A percentile compares a stretch with the other conserved stretches of the same genome.
Evolutionary conservation across 1,140 invertebrate genomes (phyloP).

Genomic region (Popillia japonica): DNA sequence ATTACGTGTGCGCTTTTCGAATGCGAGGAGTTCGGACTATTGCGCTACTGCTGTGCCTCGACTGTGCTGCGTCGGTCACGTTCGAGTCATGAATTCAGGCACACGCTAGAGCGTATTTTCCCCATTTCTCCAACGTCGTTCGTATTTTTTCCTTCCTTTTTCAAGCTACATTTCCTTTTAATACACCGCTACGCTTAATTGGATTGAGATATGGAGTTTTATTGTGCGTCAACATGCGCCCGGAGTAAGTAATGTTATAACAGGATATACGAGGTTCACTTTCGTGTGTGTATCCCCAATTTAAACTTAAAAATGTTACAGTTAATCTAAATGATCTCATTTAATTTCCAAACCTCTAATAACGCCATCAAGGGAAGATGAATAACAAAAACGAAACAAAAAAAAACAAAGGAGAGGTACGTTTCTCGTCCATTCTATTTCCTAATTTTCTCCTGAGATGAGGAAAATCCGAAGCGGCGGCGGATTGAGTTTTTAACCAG

Average conservation of each 20-base stretch:
- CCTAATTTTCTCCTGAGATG: background rate
- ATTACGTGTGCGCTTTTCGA: slow-evolving; percentile 32
- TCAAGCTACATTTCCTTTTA: slow-evolving; percentile 32
- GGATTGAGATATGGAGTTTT: slow-evolving; percentile 35
- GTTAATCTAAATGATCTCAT: slow-evolving; percentile 5
- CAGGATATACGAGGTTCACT: background rate
- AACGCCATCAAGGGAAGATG: background rate
- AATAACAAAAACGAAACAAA: background rate
- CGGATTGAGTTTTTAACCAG: slow-evolving; percentile 16
- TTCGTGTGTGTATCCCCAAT: background rate
- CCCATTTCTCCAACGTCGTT: background rate
- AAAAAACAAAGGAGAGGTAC: background rate
- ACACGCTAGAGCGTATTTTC: slow-evolving; percentile 22
- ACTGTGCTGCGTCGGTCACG: background rate
- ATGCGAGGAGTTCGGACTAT: background rate
- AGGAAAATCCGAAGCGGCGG: background rate
- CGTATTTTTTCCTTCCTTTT: background rate
- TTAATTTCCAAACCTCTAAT: background rate
- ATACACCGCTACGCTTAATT: slow-evolving; percentile 22
- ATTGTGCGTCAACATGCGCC: slow-evolving; percentile 24
- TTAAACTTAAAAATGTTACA: too few relatives aligned
- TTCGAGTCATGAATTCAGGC: slow-evolving; percentile 21
- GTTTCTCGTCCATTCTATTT: background rate
- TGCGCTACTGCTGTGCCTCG: background rate
- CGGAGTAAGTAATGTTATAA: background rate